Conservation (phyloP, 2,888 invertebrate species). For the Fragum fragum region DNA sequence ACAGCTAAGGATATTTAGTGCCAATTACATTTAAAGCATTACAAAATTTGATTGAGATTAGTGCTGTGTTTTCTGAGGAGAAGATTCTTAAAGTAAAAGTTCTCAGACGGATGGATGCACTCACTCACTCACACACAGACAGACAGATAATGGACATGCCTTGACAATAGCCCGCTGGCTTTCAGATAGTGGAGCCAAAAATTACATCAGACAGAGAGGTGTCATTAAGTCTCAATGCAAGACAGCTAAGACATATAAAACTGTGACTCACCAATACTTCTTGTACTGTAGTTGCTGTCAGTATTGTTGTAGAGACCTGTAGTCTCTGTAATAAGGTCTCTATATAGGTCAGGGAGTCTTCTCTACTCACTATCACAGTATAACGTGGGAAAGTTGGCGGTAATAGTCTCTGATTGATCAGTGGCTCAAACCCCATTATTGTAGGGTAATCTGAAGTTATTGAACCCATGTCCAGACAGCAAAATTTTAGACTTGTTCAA, state of each 20-base stretch:
- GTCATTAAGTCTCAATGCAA: too few species aligned
- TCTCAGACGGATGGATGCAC: neutral
- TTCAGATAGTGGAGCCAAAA: too few species aligned
- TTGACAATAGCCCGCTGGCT: too few species aligned
- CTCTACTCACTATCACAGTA: constrained; percentile 91
- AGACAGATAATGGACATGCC: neutral
- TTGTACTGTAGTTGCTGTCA: constrained; percentile 82
- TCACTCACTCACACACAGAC: neutral
- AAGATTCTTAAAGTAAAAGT: neutral
- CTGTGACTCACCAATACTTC: constrained; percentile 76
- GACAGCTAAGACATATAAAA: neutral
- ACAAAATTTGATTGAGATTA: too few species aligned
- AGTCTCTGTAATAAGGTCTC: constrained; percentile 93
- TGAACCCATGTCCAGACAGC: too few species aligned
- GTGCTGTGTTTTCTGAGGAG: too few species aligned
- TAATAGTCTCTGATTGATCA: constrained; percentile 97
- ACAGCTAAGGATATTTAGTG: too few species aligned
- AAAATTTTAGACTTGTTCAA: too few species aligned
- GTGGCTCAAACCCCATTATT: constrained; percentile 96
- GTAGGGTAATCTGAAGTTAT: constrained; percentile 81
- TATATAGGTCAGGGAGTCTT: constrained; percentile 93
- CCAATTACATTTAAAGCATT: too few species aligned
- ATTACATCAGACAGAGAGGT: neutral
- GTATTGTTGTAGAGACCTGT: constrained; percentile 78
- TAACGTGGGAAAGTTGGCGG: constrained; percentile 99